Evolutionary conservation across 1,140 invertebrate species (phyloP).

Genomic region (Drosophila auraria): DNA sequence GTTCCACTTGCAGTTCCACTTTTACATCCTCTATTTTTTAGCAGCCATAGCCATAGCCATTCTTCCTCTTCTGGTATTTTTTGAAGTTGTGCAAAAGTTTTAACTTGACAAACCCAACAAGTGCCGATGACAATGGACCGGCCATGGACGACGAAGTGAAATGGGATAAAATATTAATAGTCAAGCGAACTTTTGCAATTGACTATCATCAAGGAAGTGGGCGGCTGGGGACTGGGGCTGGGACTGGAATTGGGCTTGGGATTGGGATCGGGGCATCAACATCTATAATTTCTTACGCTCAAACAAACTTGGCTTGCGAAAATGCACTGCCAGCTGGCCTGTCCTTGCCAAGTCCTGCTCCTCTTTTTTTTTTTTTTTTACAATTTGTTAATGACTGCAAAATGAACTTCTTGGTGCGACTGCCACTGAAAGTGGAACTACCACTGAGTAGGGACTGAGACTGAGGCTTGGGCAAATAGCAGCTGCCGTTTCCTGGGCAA

Average conservation of each 20-base stretch:
- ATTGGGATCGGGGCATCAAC: slow-evolving; percentile 57
- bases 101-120: slow-evolving; percentile 70
- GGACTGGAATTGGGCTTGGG: slow-evolving; percentile 5
- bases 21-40: background rate
- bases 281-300: slow-evolving; percentile 77
- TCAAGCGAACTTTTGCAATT: slow-evolving; percentile 72
- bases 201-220: slow-evolving; percentile 72
- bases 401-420: slow-evolving; percentile 68
- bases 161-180: slow-evolving; percentile 83
- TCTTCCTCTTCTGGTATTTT: slow-evolving; percentile 29
- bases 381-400: slow-evolving; percentile 83
- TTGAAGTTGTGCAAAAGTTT: slow-evolving; percentile 56
- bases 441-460: background rate
- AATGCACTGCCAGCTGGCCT: slow-evolving; percentile 52
- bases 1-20: slow-evolving; percentile 36
- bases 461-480: slow-evolving; percentile 57
- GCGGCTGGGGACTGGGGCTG: slow-evolving; percentile 5
- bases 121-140: slow-evolving; percentile 71
- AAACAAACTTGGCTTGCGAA: slow-evolving; percentile 69
- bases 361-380: slow-evolving; percentile 31
- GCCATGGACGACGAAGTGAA: slow-evolving; percentile 58
- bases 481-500: slow-evolving; percentile 58
- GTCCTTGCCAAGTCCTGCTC: slow-evolving; percentile 1
- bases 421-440: slow-evolving; percentile 5
- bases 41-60: background rate